phyloP scores from a whole-genome alignment of 2,113 vertebrate species.

The Dromas ardeola region DNA sequence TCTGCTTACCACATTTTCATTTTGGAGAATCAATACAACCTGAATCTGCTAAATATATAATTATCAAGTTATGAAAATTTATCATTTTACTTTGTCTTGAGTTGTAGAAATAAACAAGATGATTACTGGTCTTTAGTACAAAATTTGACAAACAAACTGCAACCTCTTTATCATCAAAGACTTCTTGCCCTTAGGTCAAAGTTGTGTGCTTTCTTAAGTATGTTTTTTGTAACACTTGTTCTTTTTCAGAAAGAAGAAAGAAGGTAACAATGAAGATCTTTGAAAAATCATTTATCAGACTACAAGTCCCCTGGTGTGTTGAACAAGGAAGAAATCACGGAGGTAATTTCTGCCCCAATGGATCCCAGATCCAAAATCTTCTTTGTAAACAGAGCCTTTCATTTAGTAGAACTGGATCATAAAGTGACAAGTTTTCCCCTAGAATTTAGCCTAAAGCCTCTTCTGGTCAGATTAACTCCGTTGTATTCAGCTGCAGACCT shows the following conservation, averaged over 20 bases:
- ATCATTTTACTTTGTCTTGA: neutral
- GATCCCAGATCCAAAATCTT: slow-evolving; percentile 73
- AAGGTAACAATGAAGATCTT: slow-evolving; percentile 64
- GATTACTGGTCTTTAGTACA: neutral
- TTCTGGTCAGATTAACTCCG: slow-evolving; percentile 73
- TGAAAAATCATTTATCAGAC: slow-evolving; percentile 62
- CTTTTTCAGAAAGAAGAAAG: slow-evolving; percentile 35
- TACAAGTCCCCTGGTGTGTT: slow-evolving; percentile 58
- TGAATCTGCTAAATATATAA: neutral
- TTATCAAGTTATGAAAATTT: neutral
- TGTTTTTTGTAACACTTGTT: slow-evolving; percentile 35
- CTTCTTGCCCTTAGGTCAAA: slow-evolving; percentile 44
- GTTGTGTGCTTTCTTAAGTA: slow-evolving; percentile 54
- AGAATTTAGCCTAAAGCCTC: slow-evolving; percentile 69
- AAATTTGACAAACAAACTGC: neutral
- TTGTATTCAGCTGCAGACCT: slow-evolving; percentile 66
- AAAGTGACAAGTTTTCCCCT: slow-evolving; percentile 74
- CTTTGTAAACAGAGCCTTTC: slow-evolving; percentile 75
- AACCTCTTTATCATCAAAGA: slow-evolving; percentile 5
- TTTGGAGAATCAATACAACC: neutral
- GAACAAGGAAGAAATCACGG: slow-evolving; percentile 67
- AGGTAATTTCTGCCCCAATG: slow-evolving; percentile 67
- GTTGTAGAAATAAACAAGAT: neutral
- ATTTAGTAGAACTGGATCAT: slow-evolving; percentile 71
- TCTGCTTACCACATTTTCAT: neutral